Percentiles rank a stretch among this genome's conserved stretches.
phyloP scores from a whole-genome alignment of 2,113 vertebrate species.

The Arizona elegans region DNA sequence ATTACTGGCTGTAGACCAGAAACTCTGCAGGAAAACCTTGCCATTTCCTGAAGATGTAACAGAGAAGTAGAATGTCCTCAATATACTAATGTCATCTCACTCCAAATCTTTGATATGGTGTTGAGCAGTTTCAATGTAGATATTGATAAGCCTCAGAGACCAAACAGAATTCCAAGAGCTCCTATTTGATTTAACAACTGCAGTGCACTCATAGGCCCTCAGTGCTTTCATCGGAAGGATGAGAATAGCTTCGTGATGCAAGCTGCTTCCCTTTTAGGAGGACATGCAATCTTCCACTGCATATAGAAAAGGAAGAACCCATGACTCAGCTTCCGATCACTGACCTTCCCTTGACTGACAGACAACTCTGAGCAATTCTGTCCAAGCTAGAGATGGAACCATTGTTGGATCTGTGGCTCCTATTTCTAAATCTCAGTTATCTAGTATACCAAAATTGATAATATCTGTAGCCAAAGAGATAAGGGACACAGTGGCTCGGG shows the following conservation, averaged over 20 bases:
- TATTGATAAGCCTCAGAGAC: not conserved
- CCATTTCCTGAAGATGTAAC: not conserved
- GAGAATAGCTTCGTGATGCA: not conserved
- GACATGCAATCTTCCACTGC: not conserved
- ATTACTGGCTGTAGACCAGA: not conserved
- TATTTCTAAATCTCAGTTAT: not conserved
- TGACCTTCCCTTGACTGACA: not conserved
- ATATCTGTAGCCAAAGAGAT: not conserved
- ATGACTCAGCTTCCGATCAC: not conserved
- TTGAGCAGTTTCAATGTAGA: not conserved
- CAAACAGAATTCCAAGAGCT: not conserved
- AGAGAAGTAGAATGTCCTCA: not conserved
- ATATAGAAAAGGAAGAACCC: not conserved
- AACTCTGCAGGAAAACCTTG: not conserved
- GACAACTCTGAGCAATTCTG: not conserved
- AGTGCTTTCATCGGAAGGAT: not conserved
- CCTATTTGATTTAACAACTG: not conserved
- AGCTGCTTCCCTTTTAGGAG: not conserved
- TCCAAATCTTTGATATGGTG: not conserved
- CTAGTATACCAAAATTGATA: not conserved
- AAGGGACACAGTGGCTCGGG: too few species aligned
- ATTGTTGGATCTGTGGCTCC: not conserved
- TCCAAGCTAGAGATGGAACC: not conserved
- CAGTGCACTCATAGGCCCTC: not conserved
- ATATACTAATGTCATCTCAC: not conserved